phyloP scores from a whole-genome alignment of 2,113 vertebrate species.

The Onychorhynchus coronatus region DNA sequence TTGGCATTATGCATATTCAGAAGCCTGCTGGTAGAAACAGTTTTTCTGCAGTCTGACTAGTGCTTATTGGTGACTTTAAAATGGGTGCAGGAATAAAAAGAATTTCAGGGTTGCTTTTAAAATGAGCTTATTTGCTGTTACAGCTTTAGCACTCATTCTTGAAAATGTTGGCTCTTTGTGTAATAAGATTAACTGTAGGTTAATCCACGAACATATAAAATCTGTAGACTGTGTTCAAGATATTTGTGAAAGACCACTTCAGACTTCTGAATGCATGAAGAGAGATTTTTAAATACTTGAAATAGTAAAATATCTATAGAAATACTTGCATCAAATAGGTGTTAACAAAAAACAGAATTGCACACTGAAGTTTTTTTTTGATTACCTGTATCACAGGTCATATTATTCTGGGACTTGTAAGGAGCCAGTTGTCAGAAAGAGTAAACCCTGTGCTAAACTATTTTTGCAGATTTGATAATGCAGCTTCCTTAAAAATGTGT shows the following conservation, averaged over 20 bases:
- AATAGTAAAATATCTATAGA: not conserved
- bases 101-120: slow-evolving; percentile 29
- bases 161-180: slow-evolving; percentile 41
- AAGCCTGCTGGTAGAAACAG: slow-evolving; percentile 41
- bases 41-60: slow-evolving; percentile 7
- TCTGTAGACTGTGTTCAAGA: not conserved
- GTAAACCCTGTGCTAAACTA: not conserved
- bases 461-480: not conserved
- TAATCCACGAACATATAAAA: slow-evolving; percentile 35
- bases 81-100: not conserved
- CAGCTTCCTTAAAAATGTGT: not conserved
- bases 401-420: not conserved
- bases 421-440: not conserved
- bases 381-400: not conserved
- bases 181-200: slow-evolving; percentile 24
- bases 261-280: slow-evolving; percentile 38
- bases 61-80: slow-evolving; percentile 46
- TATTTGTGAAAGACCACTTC: slow-evolving; percentile 41
- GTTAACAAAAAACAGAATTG: not conserved
- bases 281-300: slow-evolving; percentile 34
- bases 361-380: not conserved
- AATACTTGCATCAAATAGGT: not conserved
- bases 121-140: slow-evolving; percentile 28
- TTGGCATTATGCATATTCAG: slow-evolving; percentile 49
- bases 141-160: slow-evolving; percentile 17